Evolutionary conservation across 1,140 invertebrate genomes (phyloP), one percentile per base, ranked within the genome.

Genomic region (Lithobius niger): DNA sequence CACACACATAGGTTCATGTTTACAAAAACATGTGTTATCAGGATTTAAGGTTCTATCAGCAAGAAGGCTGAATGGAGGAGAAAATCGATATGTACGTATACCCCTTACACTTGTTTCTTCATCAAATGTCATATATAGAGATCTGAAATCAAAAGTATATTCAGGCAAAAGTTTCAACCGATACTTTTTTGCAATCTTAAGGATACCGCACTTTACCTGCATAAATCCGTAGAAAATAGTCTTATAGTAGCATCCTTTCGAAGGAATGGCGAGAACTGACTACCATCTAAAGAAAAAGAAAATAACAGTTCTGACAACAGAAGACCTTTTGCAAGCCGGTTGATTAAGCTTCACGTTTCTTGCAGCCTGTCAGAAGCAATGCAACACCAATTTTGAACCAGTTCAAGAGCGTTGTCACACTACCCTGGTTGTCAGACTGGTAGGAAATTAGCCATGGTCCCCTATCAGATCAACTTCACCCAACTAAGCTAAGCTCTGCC

Each of bases 1-100:
- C 6, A 24, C 3, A 50, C 48, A 50, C 3, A 3, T 27, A 4
- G 4, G 3, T 13, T 21, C 48, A 26, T 15, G 4, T 16, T 22
- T 3, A 50, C 48, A 50, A 50, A 50, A 50, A 21, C 48, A 50
- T 10, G 4, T 27, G 19, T 50, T 50, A 24, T 50, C 48, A 4
- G 22, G 24, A 50, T 50, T 50, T 27, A 50, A 3, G 6, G 3
- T 10, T 10, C 3, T 3, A 50, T 25, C 22, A 27, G 48, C 48
- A n/a, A 27, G n/a, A 26, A 50, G 13, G 3, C 13, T 27, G 19
- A 50, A 50, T 6, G 48, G 48, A 26, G 48, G 21, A 13, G 48
- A 13, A 50, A 26, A 50, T 27, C 48, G 25, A 26, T 50, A 50
- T 3, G 48, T 26, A 26, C 27, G 25, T 26, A 50, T 50, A 3